Base-by-base conservation (phyloP, 2,113 vertebrate species). In the Phalacrocorax pelagicus region DNA sequence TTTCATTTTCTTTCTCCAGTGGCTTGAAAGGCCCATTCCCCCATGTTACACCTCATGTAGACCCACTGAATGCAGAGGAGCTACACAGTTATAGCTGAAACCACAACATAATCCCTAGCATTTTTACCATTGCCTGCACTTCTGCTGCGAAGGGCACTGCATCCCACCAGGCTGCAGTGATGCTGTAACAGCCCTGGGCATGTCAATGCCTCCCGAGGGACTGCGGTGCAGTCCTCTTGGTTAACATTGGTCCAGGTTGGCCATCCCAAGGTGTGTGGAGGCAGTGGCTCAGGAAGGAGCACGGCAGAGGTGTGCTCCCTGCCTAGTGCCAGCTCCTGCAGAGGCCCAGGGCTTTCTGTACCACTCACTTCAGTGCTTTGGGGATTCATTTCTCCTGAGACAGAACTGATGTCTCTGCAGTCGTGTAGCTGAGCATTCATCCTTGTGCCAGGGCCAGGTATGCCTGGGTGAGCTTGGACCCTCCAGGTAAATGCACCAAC, bases 21-120 rank as follows among this genome's bases (percentile, higher is more conserved):
- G 29, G 8, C 34, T 67, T 80, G 58, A 55, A 81, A 74, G 21
- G 26, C 58, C 38, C 23, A 36, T 83, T 77, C 18, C 22, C 10
- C 9, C 15, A 3, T 13, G 15, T 46, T 82, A 51, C 40, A 36
- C 12, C 17, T 75, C 11, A 21, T 0, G 0, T 40, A 44, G 36
- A 29, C 47, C 36, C 59, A 42, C 5, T 75, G 52, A 88, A 55
- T 32, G 36, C 15, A 11, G 5, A 30, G 44, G 46, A 88, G 15
- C 36, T 75, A 15, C 34, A 26, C 13, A 38, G 44, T 69, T 89
- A 59, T 1, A 34, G 12, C 34, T 71, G 47, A 81, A 94, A 89
- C 13, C 32, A 59, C 79, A 58, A 22, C 36, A 36, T 14, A 62
- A 66, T 80, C 51, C 21, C 36, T 67, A 46, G 1, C 2, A 27